Evolutionary conservation across 1,140 invertebrate species (phyloP), one percentile per base, ranked within the genome.

Genomic region (Panagrolaimus sp.): DNA sequence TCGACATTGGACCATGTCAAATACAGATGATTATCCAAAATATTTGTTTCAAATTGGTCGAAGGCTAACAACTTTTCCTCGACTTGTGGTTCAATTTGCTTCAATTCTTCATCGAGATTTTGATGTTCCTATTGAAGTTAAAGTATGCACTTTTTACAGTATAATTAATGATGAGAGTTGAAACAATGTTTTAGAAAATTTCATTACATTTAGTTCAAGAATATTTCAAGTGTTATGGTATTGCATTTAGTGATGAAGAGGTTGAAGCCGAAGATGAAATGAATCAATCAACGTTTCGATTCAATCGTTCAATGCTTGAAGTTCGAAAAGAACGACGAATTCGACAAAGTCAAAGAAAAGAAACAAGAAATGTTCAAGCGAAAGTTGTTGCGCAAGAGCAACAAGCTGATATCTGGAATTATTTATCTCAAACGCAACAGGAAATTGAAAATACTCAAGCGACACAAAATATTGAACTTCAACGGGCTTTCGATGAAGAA

Each of bases 191-290:
- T 26, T 4, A 58, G 52, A 58, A 17, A 58, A 58, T 58, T 28
- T 21, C 52, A 12, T 26, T 26, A 8, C 28, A 58, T 14, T 28
- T 58, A 12, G 21, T 58, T 12, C 52, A 58, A 58, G 17, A 17
- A 17, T 28, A 58, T 28, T 58, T 58, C 17, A n/a, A 21, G 10
- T 28, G 17, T 21, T 28, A 26, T n/a, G 52, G 52, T 26, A 58
- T 58, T 14, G 52, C 52, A 8, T 58, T 58, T 28, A 26, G 52
- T 58, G 52, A 58, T 12, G 15, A n/a, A n/a, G 52, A 58, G 17
- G 21, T 21, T 21, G 52, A 26, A 12, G n/a, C 0, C 1, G 52
- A 58, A 58, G 2, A n/a, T 7, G 52, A 58, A 58, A n/a, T 1
- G 12, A 28, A 28, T 21, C 52, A 58, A 12, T 21, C 52, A 12